phyloP scores from a whole-genome alignment of 1,140 invertebrate genomes.

The Eupeodes corollae region DNA sequence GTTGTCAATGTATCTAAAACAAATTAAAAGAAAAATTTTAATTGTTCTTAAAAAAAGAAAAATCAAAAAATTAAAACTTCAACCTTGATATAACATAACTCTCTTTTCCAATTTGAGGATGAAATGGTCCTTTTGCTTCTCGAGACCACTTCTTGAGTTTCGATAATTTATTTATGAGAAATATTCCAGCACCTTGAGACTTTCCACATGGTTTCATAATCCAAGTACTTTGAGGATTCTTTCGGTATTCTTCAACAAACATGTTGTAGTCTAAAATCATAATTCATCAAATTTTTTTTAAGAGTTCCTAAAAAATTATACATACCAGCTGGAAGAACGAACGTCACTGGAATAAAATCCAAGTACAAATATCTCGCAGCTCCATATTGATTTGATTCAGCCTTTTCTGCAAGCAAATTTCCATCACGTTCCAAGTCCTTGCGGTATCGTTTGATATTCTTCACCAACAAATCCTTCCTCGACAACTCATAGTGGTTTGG shows the following conservation, averaged over 20 bases:
- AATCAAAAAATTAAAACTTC: slow-evolving; percentile 1
- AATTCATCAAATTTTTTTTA: neutral
- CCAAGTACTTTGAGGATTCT: slow-evolving; percentile 86
- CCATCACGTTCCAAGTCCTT: slow-evolving; percentile 85
- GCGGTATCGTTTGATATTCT: slow-evolving; percentile 89
- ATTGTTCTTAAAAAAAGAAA: neutral
- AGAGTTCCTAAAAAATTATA: neutral
- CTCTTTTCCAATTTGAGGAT: slow-evolving; percentile 71
- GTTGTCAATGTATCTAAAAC: slow-evolving; percentile 64
- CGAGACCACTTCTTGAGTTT: slow-evolving; percentile 81
- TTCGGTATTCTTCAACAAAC: slow-evolving; percentile 89
- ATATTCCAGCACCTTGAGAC: slow-evolving; percentile 79
- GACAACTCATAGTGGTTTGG: slow-evolving; percentile 92
- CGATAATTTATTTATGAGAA: slow-evolving; percentile 78
- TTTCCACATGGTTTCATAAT: slow-evolving; percentile 96
- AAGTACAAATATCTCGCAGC: slow-evolving; percentile 66
- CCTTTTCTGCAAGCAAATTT: slow-evolving; percentile 68
- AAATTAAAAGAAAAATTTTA: neutral
- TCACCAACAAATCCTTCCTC: slow-evolving; percentile 86
- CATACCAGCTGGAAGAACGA: slow-evolving; percentile 72
- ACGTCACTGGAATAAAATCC: slow-evolving; percentile 88
- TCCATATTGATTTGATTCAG: slow-evolving; percentile 50
- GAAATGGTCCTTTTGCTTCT: slow-evolving; percentile 65
- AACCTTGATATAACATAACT: slow-evolving; percentile 80
- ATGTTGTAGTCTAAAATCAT: slow-evolving; percentile 71